Conservation (phyloP, 1,140 invertebrate species). For the Bombus consobrinus region DNA sequence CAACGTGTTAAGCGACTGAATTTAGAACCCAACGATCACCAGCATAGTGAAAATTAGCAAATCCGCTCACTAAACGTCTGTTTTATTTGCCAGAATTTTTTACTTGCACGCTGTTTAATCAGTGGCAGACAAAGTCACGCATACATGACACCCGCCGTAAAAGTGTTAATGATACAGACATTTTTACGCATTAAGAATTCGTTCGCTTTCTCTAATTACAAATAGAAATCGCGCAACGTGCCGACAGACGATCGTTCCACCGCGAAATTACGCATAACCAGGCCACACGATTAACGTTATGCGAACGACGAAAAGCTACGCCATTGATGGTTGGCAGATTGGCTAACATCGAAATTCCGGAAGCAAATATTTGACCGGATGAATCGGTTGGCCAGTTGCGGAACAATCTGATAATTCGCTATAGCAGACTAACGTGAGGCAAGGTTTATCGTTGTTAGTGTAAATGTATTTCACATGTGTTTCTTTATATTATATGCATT, state of each 20-base stretch:
- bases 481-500: neutral
- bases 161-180: neutral
- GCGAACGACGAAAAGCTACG: slow-evolving; percentile 46
- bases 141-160: too few species aligned
- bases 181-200: neutral
- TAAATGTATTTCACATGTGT: neutral
- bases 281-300: slow-evolving; percentile 51
- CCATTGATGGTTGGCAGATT: neutral
- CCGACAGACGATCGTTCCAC: slow-evolving; percentile 16
- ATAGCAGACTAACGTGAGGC: neutral
- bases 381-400: neutral
- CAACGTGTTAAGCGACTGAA: too few species aligned
- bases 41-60: too few species aligned
- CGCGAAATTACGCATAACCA: slow-evolving; percentile 18
- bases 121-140: too few species aligned
- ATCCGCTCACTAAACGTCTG: too few species aligned
- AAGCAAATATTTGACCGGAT: slow-evolving; percentile 28
- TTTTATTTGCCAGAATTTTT: too few species aligned
- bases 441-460: neutral
- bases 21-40: too few species aligned
- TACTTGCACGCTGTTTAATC: too few species aligned
- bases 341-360: slow-evolving; percentile 40
- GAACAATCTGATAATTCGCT: neutral
- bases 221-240: slow-evolving; percentile 3
- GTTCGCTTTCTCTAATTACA: slow-evolving; percentile 1